A percentile compares a stretch with the other conserved stretches of the same genome.
Conservation (phyloP, 2,888 invertebrate genomes). For the Phortica okadai region DNA sequence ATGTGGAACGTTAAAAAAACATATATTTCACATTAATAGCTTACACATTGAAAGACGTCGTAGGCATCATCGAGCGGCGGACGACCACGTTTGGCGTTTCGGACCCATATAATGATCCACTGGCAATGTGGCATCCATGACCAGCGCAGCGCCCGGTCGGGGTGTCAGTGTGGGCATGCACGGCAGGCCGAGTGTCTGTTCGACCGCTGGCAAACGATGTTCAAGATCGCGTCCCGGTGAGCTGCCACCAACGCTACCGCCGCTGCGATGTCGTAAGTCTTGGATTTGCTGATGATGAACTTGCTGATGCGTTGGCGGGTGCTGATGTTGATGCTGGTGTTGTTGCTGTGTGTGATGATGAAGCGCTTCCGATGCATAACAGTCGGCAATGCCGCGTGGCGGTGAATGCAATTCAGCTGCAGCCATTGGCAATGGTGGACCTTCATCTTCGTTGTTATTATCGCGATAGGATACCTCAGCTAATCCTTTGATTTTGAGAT, state of each 20-base stretch:
- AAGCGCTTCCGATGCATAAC: constrained; percentile 57
- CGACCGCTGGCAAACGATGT: constrained; percentile 50
- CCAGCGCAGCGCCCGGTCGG: constrained; percentile 54
- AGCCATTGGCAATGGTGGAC: constrained; percentile 63
- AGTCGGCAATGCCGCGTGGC: constrained; percentile 61
- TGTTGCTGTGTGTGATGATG: constrained; percentile 50
- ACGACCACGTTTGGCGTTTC: constrained; percentile 81
- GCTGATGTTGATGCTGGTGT: constrained; percentile 5
- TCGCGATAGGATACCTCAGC: constrained; percentile 93
- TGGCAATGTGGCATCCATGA: constrained; percentile 52
- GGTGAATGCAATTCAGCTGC: constrained; percentile 69
- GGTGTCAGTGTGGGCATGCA: constrained; percentile 73
- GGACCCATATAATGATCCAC: constrained; percentile 74
- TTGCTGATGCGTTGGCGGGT: constrained; percentile 35
- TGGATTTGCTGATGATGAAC: constrained; percentile 25
- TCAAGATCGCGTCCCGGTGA: constrained; percentile 48
- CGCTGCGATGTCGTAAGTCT: constrained; percentile 31
- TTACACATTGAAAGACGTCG: constrained; percentile 75
- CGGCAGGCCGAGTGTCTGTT: constrained; percentile 42
- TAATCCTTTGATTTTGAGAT: constrained; percentile 92
- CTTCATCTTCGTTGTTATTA: constrained; percentile 76
- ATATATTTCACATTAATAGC: constrained; percentile 37
- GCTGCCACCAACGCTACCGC: constrained; percentile 20
- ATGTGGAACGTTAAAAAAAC: background rate
- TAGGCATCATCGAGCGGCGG: constrained; percentile 81